Base-by-base conservation (phyloP, 2,888 invertebrate genomes). In the Frankliniella intonsa region DNA sequence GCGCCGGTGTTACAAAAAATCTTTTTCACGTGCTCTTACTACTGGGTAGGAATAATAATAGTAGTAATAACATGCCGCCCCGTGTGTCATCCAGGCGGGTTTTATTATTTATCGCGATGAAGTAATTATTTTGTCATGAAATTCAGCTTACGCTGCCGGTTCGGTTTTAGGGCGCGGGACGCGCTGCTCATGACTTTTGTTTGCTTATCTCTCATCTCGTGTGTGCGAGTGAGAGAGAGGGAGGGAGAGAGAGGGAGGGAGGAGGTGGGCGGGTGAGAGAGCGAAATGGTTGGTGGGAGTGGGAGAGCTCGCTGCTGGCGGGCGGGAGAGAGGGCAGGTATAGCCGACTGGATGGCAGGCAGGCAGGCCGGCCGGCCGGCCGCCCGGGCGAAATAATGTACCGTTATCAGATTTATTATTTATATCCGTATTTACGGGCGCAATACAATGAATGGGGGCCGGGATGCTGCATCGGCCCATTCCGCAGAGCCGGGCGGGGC, bases 361-460 rank as follows among this genome's bases (percentile, higher is more conserved):
- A n/a, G n/a, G n/a, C n/a, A n/a, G n/a, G n/a, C n/a, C n/a, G n/a
- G n/a, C n/a, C n/a, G n/a, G n/a, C n/a, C n/a, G n/a, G n/a, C n/a
- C n/a, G n/a, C n/a, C 38, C 38, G 38, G 38, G 3, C 38, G 38
- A 38, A 38, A 38, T 38, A 38, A 38, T 38, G 38, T 38, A 2
- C 55, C 55, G 55, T 55, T 55, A 55, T 55, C 55, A 55, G 55
- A 55, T 55, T 55, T 55, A 55, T 55, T 55, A 55, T 55, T 55
- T 55, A 55, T 55, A 55, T 55, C 55, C 55, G 14, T 55, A 55
- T 55, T 55, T 55, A 55, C 55, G 55, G 17, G 19, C 55, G 55
- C 55, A 55, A 19, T 55, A 55, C 55, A 55, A 55, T 55, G 12
- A 55, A 55, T 55, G 55, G 55, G 55, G 5, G 14, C 12, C 19